Evolutionary conservation across 2,113 vertebrate species (phyloP).

Genomic region (Salminus brasiliensis): DNA sequence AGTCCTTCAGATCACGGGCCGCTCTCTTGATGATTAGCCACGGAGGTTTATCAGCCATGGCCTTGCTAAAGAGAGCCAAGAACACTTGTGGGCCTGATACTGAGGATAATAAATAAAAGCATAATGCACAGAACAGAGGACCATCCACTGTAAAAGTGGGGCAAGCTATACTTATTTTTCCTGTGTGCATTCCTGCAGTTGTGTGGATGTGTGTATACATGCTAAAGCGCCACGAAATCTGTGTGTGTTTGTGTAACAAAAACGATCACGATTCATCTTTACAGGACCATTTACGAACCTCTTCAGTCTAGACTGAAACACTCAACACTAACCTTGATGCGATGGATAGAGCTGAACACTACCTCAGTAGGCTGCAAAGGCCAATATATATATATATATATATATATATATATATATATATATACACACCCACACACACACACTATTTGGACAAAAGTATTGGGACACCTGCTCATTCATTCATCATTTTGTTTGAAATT

Average conservation of each 20-base stretch:
- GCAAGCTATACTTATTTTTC: background rate
- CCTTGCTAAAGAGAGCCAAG: background rate
- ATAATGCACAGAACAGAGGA: background rate
- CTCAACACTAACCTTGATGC: no score
- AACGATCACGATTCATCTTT: background rate
- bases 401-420: no score
- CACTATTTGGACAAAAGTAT: no score
- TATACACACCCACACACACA: no score
- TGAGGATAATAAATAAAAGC: background rate
- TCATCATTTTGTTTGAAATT: no score
- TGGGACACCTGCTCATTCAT: no score
- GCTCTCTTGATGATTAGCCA: constrained; percentile 6
- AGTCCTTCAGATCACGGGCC: background rate
- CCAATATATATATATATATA: no score
- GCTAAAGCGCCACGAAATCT: no score
- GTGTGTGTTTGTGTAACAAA: no score
- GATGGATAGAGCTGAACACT: no score
- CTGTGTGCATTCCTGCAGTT: background rate
- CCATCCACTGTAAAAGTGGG: background rate
- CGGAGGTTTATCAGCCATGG: background rate
- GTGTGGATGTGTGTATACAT: background rate
- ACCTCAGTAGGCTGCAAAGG: no score
- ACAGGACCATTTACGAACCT: background rate
- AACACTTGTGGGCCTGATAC: background rate
- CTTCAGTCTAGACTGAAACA: no score